Evolutionary conservation across 2,113 vertebrate genomes (phyloP), one percentile per base, ranked within the genome.

Genomic region (Periophthalmus modestus): DNA sequence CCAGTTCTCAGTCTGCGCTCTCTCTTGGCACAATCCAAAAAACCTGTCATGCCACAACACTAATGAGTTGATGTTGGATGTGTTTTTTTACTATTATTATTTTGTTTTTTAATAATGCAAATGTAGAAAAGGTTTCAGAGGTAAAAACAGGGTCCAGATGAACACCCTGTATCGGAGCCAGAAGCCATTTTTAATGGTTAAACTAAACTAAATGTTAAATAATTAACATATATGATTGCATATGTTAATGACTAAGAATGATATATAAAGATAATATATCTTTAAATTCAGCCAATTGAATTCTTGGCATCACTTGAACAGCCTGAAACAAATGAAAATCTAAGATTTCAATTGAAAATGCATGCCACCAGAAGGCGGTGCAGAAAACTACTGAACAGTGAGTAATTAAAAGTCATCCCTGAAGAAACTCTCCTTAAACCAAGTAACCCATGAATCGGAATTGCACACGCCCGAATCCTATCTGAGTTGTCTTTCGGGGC

Each of bases 401-500:
- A 59, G 57, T 28, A 14, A 59, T 24, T 59, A 5, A 57, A 7
- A 23, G 54, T 57, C 54, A 10, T 57, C 21, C 57, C 58, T 61
- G 23, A 15, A 55, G 18, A 21, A 24, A 58, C 55, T 58, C 23
- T 11, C 55, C 57, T 24, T 11, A 18, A 18, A 33, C 23, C 23
- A 34, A 62, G 23, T 16, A 19, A 7, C 28, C 23, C 24, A 14
- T 36, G 13, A 18, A 23, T 66, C 3, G 11, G 19, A 5, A 72
- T 34, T 54, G 69, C 36, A 52, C 63, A 67, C 23, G 61, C 52
- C 43, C 62, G 70, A 79, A 48, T 69, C 2, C 2, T 18, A 4
- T 52, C 59, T 79, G 78, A 86, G 50, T 83, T 75, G 80, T 28
- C 18, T 6, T 6, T 66, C 2, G 1, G 16, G 66, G 81, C 61